Evolutionary conservation across 2,797 vertebrate species (phyloP).

Genomic region (Scolopax rusticola): DNA sequence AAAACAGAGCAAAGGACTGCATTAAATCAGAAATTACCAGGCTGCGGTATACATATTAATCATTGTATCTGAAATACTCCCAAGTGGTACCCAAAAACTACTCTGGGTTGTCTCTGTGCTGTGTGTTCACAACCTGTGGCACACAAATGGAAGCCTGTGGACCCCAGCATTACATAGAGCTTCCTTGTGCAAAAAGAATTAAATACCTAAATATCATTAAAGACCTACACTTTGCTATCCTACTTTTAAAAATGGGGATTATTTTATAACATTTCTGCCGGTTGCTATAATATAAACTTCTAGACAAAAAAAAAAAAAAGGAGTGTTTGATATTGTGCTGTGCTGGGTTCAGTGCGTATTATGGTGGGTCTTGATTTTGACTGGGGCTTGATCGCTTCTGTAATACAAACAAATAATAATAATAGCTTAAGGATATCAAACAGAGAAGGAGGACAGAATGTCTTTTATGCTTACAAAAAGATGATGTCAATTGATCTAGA

Average conservation of each 20-base stretch:
- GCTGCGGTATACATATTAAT: not conserved
- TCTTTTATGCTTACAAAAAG: slow-evolving; percentile 74
- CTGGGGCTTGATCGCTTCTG: not conserved
- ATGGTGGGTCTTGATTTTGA: slow-evolving; percentile 40
- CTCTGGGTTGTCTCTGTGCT: not conserved
- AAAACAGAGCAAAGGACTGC: not conserved
- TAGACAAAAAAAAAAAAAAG: not conserved
- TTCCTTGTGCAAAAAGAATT: not conserved
- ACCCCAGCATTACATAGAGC: not conserved
- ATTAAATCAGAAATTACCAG: slow-evolving; percentile 1
- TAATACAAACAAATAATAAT: slow-evolving; percentile 70
- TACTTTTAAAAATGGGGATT: not conserved
- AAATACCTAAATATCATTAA: not conserved
- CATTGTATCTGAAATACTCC: not conserved
- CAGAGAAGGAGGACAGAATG: slow-evolving; percentile 46
- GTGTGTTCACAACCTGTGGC: not conserved
- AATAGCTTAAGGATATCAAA: slow-evolving; percentile 69
- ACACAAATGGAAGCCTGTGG: not conserved
- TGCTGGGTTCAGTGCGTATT: not conserved
- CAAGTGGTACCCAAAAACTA: not conserved
- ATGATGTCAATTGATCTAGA: slow-evolving; percentile 69
- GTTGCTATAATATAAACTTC: not conserved
- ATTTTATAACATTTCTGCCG: slow-evolving; percentile 1
- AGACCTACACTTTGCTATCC: not conserved
- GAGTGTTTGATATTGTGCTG: not conserved